Conservation (phyloP, 37 sponge, comb jelly and placozoan species). For the Spongilla lacustris region DNA sequence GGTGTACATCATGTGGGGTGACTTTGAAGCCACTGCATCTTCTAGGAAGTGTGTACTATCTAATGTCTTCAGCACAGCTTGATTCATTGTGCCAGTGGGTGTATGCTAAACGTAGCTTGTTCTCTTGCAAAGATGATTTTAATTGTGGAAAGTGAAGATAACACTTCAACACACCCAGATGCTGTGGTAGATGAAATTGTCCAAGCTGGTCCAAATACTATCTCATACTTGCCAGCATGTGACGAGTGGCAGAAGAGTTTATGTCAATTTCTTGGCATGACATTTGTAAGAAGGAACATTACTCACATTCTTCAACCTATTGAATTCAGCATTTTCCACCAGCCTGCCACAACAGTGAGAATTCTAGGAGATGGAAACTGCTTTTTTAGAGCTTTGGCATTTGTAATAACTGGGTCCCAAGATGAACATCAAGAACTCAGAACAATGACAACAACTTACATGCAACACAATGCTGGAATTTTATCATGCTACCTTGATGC, state of each 20-base stretch:
- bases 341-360: not conserved
- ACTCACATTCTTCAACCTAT: not conserved
- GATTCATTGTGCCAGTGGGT: not conserved
- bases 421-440: no score
- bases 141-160: not conserved
- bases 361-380: not conserved
- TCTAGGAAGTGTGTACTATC: not conserved
- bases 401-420: not conserved
- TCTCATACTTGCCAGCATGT: constrained; percentile 1
- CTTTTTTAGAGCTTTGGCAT: not conserved
- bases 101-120: not conserved
- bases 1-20: not conserved
- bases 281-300: not conserved
- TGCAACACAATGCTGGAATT: not conserved
- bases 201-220: not conserved
- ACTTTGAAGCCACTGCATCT: not conserved
- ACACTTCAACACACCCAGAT: not conserved
- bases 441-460: not conserved
- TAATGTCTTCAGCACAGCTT: not conserved
- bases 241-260: not conserved
- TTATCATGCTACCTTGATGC: not conserved
- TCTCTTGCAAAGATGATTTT: not conserved
- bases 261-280: not conserved
- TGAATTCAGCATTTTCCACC: not conserved
- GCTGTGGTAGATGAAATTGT: not conserved